These are phyloP conservation scores for Drosophila sp. DNA, from an alignment of 1,140 invertebrate species.

Conservation along the genomic window DNA sequence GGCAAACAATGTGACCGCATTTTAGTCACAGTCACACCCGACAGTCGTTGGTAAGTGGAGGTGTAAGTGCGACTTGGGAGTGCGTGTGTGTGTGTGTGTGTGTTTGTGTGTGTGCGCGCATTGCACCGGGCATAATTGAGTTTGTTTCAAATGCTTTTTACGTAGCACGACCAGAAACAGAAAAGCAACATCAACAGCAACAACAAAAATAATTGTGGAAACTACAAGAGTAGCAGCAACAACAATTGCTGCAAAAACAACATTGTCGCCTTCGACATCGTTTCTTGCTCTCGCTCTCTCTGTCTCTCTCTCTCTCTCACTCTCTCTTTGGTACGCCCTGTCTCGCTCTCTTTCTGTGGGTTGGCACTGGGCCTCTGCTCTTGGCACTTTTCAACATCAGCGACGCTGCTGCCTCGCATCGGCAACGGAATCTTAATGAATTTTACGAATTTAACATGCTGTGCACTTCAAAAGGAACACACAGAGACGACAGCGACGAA, in stretches of 20 bases:
- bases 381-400: slow-evolving; percentile 77
- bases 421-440: slow-evolving; percentile 83
- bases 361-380: slow-evolving; percentile 63
- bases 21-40: slow-evolving; percentile 79
- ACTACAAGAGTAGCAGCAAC: slow-evolving; percentile 40
- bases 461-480: slow-evolving; percentile 82
- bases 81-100: slow-evolving; percentile 5
- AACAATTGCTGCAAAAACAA: slow-evolving; percentile 56
- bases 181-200: slow-evolving; percentile 12
- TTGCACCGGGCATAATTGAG: slow-evolving; percentile 81
- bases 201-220: slow-evolving; percentile 40
- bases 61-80: slow-evolving; percentile 35
- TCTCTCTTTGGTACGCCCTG: slow-evolving; percentile 5
- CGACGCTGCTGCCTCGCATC: slow-evolving; percentile 71
- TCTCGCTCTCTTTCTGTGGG: slow-evolving; percentile 1
- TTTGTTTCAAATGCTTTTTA: slow-evolving; percentile 83
- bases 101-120: slow-evolving; percentile 61
- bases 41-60: slow-evolving; percentile 48
- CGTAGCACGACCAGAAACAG: slow-evolving; percentile 68
- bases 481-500: slow-evolving; percentile 50
- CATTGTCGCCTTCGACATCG: slow-evolving; percentile 51
- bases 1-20: slow-evolving; percentile 81
- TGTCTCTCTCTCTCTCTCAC: neutral
- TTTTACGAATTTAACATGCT: slow-evolving; percentile 83
- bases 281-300: slow-evolving; percentile 25